Evolutionary conservation across 2,113 vertebrate genomes (phyloP), one percentile per base, ranked within the genome.

Genomic region (Gila orcuttii): DNA sequence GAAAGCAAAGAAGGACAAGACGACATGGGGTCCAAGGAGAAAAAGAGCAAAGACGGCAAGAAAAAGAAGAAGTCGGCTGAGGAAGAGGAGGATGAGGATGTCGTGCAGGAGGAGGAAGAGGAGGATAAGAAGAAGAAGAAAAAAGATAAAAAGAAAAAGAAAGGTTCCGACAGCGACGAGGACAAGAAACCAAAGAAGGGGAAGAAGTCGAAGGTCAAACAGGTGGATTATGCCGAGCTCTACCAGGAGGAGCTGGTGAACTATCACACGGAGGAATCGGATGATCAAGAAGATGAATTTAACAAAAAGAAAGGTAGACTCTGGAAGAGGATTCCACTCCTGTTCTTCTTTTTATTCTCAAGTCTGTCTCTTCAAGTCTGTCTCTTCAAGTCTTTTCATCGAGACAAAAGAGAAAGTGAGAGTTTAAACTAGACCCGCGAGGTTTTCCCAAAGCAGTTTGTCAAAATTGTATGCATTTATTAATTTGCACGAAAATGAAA

Each of bases 291-390:
- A 84, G 97, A 99, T 0, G 96, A 97, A 19, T 98, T 97, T 92
- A 96, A 97, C 93, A 98, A 96, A 90, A 98, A 98, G 88, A 98
- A 95, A 97, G 98, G 98, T 99, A 93, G 86, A 87, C 36, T 71
- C 36, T 23, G 21, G 68, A 28, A 62, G 23, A 45, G 23, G 52
- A 21, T 83, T 25, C 6, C 33, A 12, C 89, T 85, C 71, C 77
- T 12, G 4, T 45, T 73, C 11, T 5, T 42, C 11, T 50, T 50
- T 90, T 85, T 90, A 80, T 68, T n/a, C 11, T 52, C 50, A 52
- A 52, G 50, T 52, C 68, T 71, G 17, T 21, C 64, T 33, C 15
- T 55, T 55, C 21, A 55, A 36, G 17, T 3, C 19, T 59, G 17
- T 21, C 64, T 33, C 15, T 55, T 55, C 21, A 55, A 36, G 17